These are phyloP conservation scores for Sebastes iracundus DNA, from an alignment of 2,797 vertebrate genomes.

Conservation along the genomic window DNA sequence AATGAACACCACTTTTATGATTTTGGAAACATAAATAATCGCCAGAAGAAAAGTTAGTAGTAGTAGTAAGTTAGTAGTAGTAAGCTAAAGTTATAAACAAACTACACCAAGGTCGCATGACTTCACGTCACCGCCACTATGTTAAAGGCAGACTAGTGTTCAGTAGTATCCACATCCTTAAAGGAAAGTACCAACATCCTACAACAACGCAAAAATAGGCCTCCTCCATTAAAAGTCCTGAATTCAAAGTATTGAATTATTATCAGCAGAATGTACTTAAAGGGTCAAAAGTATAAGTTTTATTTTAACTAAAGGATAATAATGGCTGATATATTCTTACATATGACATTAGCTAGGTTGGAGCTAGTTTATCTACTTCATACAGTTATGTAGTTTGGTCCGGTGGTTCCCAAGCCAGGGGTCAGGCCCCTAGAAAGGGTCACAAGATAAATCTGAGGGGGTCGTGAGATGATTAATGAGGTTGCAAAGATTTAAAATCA, in stretches of 20 bases:
- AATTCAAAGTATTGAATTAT: not conserved
- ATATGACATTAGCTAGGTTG: not conserved
- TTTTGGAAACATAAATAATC: too few relatives aligned
- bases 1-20: too few relatives aligned
- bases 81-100: too few relatives aligned
- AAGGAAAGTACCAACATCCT: not conserved
- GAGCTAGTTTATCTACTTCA: not conserved
- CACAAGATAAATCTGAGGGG: not conserved
- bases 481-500: not conserved
- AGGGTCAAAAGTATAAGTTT: not conserved
- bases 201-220: not conserved
- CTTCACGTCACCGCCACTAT: too few relatives aligned
- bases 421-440: not conserved
- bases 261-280: not conserved
- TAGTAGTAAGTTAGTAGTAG: too few relatives aligned
- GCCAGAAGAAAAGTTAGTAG: too few relatives aligned
- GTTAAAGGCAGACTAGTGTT: too few relatives aligned
- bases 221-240: not conserved
- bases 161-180: not conserved
- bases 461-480: not conserved
- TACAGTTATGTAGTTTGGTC: not conserved
- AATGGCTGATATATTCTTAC: not conserved
- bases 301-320: not conserved
- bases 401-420: not conserved
- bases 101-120: too few relatives aligned